Base-by-base conservation (phyloP, 2,888 invertebrate species). In the Malachius bipustulatus region DNA sequence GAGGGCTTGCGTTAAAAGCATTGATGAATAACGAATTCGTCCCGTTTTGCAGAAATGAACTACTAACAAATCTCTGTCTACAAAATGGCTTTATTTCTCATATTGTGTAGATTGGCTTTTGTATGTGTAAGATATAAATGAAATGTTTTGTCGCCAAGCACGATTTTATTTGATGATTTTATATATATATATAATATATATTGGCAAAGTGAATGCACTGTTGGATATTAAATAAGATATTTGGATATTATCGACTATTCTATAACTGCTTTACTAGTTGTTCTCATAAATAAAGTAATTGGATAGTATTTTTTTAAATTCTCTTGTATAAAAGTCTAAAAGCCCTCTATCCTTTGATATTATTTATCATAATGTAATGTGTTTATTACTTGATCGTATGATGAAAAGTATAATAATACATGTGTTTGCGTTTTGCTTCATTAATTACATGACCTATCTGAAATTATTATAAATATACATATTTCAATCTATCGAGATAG, bases 141-240 rank as follows among this genome's bases (percentile, higher is more conserved):
- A 47, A 52, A 45, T 51, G 49, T 47, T 43, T 55, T 52, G 50
- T 53, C 53, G 50, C 54, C 48, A 41, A 53, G 53, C 53, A 52
- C 53, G 45, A 49, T 41, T 44, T 43, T 47, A 41, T 43, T 39
- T n/a, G n/a, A n/a, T n/a, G n/a, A n/a, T n/a, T n/a, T n/a, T n/a
- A n/a, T n/a, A n/a, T n/a, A n/a, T n/a, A n/a, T n/a, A n/a, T 39
- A 40, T 40, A 37, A 36, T 41, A 36, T 30, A 36, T 47, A 47
- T 46, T 49, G 41, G 45, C 45, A 44, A 38, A 47, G 43, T 43
- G 42, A 44, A 44, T 56, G 57, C 56, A 58, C 58, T 56, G 55
- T 56, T 58, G 56, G 55, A 51, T 56, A 54, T 54, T 56, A 54
- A 48, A 47, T 55, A 55, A 55, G 54, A 47, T 53, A 49, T 49